Base-by-base conservation (phyloP, 2,113 vertebrate species). In the Sphaerodactylus townsendi region DNA sequence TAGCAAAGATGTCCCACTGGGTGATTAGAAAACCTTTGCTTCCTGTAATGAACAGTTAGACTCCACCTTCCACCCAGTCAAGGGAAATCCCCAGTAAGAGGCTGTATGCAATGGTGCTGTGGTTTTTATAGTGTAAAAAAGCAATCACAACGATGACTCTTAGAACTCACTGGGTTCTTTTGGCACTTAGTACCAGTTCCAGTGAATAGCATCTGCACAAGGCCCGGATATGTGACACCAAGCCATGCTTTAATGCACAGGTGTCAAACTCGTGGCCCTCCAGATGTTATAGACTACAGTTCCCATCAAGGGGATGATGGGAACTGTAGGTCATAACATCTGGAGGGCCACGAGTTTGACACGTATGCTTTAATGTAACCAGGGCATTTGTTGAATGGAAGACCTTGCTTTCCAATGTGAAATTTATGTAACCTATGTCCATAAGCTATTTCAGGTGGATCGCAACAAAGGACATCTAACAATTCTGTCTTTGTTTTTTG, bases 401-500 rank as follows among this genome's bases (percentile, higher is more conserved):
- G 19, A 10, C 23, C 71, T 50, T 85, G 0, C 39, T 66, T 82
- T 39, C 87, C 19, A 44, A n/a, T 77, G 2, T 69, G 69, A 48
- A 64, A 56, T 79, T 88, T 88, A 80, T 48, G 78, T 81, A 66
- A 78, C 9, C 15, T 41, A 46, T 50, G 33, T 78, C 65, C 70
- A 0, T 83, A 44, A 21, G 3, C 50, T 59, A 21, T 15, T 64
- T 68, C 14, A 1, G 3, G 14, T 89, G 46, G 37, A 81, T 5
- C 28, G 84, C 82, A 86, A 5, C 48, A 83, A 85, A 91, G 59
- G 11, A 72, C 86, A 89, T n/a, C 25, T 56, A 79, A 76, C 85
- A 50, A 92, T 64, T 85, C 62, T 76, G 90, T 84, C 66, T 80
- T 30, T 11, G 2, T 77, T 75, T 87, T 85, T 76, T 90, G 3